These are phyloP conservation scores for Monomorium pharaonis DNA, from an alignment of 1,140 invertebrate species.

Conservation along the genomic window DNA sequence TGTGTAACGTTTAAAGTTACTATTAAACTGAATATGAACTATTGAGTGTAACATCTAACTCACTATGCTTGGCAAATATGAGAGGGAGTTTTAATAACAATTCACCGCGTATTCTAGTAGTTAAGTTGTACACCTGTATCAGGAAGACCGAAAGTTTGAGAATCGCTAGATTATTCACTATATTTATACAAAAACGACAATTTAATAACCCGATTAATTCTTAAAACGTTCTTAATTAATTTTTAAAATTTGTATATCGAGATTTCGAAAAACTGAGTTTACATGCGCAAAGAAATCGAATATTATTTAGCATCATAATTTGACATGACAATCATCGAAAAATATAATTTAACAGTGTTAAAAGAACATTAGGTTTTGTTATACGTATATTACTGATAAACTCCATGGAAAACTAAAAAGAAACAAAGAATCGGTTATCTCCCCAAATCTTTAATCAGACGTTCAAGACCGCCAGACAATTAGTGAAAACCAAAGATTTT, in stretches of 20 bases:
- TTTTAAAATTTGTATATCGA: neutral
- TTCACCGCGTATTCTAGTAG: neutral
- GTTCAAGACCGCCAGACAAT: neutral
- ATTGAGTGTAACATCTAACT: constrained; percentile 31
- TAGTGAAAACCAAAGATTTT: neutral
- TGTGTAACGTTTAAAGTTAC: constrained; percentile 35
- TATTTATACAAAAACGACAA: neutral
- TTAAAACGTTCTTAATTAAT: neutral
- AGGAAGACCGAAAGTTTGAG: neutral
- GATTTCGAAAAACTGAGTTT: neutral
- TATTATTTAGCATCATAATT: neutral
- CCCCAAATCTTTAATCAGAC: neutral
- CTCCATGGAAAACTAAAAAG: neutral
- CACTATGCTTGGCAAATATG: neutral
- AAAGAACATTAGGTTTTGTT: neutral
- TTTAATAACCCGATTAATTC: neutral
- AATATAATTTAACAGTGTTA: neutral
- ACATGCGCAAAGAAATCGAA: neutral
- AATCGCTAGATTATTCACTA: neutral
- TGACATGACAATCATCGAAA: neutral
- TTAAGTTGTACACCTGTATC: neutral
- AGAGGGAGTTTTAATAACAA: constrained; percentile 30
- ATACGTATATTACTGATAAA: neutral
- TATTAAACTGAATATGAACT: constrained; percentile 33
- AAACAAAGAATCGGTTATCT: neutral